These are phyloP conservation scores for Agrochola litura DNA, from an alignment of 2,888 invertebrate species.

Conservation along the genomic window DNA sequence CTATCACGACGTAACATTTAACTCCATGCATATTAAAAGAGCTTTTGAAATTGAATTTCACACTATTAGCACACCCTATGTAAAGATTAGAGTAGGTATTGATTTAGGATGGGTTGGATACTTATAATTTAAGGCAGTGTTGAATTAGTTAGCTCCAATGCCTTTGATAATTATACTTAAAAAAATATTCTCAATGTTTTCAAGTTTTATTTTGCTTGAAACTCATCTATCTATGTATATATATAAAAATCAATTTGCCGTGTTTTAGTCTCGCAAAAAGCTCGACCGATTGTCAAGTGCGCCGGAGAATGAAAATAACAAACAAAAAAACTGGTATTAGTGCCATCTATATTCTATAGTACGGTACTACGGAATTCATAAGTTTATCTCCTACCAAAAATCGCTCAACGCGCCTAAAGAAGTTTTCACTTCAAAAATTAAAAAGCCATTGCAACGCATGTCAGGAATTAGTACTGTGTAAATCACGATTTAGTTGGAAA, in stretches of 20 bases:
- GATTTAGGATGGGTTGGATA: conserved; percentile 44
- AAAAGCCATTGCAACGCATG: too few species aligned
- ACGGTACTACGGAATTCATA: too few species aligned
- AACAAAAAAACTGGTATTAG: too few species aligned
- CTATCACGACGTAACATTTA: conserved; percentile 55
- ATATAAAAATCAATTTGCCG: too few species aligned
- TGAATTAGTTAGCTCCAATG: neutral
- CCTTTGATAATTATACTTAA: neutral
- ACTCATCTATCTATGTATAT: neutral
- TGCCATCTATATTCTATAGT: too few species aligned
- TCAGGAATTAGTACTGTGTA: too few species aligned
- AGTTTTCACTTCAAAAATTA: too few species aligned
- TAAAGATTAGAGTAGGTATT: conserved; percentile 47
- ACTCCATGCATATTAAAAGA: conserved; percentile 62
- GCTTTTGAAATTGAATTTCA: conserved; percentile 56
- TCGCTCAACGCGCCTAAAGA: too few species aligned
- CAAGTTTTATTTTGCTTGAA: neutral
- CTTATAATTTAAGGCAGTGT: conserved; percentile 1
- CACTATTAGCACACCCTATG: conserved; percentile 49
- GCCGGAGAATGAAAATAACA: too few species aligned
- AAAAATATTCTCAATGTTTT: neutral
- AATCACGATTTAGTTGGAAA: neutral
- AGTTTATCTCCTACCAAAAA: too few species aligned
- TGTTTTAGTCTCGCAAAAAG: too few species aligned
- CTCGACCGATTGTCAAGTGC: too few species aligned